Evolutionary conservation across 2,113 vertebrate species (phyloP).

Genomic region (Rhinolophus sinicus): DNA sequence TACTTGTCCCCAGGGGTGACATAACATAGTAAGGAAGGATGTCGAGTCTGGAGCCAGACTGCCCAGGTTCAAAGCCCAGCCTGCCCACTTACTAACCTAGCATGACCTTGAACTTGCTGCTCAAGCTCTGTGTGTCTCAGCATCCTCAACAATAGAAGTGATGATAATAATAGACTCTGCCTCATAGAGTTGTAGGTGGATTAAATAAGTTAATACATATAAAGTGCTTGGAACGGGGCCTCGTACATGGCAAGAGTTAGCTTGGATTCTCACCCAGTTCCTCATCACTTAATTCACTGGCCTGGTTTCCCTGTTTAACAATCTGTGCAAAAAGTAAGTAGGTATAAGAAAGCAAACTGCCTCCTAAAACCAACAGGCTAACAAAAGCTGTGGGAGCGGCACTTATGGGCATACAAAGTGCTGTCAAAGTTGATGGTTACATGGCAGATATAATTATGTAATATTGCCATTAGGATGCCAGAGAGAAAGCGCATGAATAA

Average conservation of each 20-base stretch:
- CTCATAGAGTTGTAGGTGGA: background rate
- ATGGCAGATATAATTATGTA: background rate
- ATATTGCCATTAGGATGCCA: constrained; percentile 18
- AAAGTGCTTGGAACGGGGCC: background rate
- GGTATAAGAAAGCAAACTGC: background rate
- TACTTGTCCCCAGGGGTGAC: background rate
- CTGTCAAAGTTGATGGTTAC: background rate
- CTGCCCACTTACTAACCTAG: background rate
- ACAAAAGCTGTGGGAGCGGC: constrained; percentile 21
- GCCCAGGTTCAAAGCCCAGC: background rate
- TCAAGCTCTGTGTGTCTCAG: background rate
- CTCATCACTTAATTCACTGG: background rate
- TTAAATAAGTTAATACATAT: background rate
- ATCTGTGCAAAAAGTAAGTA: background rate
- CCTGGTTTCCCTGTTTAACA: background rate
- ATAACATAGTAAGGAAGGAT: background rate
- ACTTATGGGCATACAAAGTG: background rate
- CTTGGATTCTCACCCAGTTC: background rate
- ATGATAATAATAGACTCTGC: background rate
- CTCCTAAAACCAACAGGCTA: background rate
- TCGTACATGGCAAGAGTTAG: background rate
- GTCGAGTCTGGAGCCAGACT: no score
- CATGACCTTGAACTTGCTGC: background rate
- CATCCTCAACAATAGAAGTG: background rate
- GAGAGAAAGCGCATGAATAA: constrained; percentile 48